Evolutionary conservation across 2,113 vertebrate genomes (phyloP), one percentile per base, ranked within the genome.

Genomic region (Stigmatopora nigra): DNA sequence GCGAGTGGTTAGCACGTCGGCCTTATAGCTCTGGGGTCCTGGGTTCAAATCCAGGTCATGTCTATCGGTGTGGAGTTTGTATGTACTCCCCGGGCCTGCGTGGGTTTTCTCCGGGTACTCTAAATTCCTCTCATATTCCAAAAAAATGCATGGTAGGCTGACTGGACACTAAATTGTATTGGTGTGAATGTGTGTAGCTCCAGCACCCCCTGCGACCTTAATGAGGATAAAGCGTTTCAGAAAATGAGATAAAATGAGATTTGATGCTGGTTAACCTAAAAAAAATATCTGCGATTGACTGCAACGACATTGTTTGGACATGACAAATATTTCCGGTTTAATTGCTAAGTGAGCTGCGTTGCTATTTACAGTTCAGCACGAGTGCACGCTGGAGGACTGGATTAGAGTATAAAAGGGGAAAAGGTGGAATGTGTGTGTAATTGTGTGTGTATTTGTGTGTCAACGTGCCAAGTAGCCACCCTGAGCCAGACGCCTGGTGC

Each of bases 391-490:
- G 31, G 8, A 49, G 13, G 22, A 48, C 45, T 16, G 35, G 19
- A 64, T 20, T 15, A 20, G 25, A 63, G 61, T 25, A 17, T 45
- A 41, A 22, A 61, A 45, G n/a, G 41, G 38, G 19, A 61, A 45
- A 61, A 61, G 12, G 59, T 22, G 38, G 59, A 61, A 45, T 61
- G 59, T 8, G 38, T 61, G n/a, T 22, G 15, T 14, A 41, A 31
- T 31, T 31, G 25, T 31, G 45, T 52, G 7, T 52, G 49, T 52
- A 84, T 85, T 79, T 80, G 78, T 78, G 78, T 76, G 71, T 80
- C 67, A 10, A 64, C 60, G 68, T 80, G 85, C 85, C 85, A 88
- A 84, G 71, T 82, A 82, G 77, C 82, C 85, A 84, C 84, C 84
- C 82, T 69, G 73, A 80, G 75, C 68, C 70, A 80, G 75, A 84